phyloP scores from a whole-genome alignment of 2,113 vertebrate species.

The Redunca redunca region DNA sequence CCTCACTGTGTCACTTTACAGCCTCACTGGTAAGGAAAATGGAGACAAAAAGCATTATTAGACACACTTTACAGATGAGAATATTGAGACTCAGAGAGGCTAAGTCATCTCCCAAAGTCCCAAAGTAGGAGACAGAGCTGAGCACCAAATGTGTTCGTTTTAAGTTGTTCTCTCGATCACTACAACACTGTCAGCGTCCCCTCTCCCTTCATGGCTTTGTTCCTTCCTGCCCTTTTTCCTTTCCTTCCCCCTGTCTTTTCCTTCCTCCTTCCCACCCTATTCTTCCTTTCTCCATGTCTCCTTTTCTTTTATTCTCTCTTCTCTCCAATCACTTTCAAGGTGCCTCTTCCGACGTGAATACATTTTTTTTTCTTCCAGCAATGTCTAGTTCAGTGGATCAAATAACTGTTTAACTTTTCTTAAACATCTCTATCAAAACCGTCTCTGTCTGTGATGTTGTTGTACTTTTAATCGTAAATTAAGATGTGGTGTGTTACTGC shows the following conservation, averaged over 20 bases:
- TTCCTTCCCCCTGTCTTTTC: neutral
- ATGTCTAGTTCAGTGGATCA: neutral
- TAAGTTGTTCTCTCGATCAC: neutral
- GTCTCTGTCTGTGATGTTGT: neutral
- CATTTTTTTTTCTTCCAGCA: neutral
- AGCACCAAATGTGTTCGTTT: neutral
- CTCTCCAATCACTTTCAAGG: neutral
- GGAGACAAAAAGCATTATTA: neutral
- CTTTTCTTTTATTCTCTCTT: neutral
- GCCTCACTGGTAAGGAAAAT: neutral
- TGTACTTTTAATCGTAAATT: neutral
- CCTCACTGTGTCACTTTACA: neutral
- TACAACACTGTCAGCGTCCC: accelerated
- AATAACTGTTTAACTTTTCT: neutral
- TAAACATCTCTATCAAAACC: neutral
- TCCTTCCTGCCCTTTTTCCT: neutral
- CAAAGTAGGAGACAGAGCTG: neutral
- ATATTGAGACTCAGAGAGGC: neutral
- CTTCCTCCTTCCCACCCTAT: neutral
- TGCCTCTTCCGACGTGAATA: neutral
- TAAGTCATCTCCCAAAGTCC: neutral
- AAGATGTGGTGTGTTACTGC: neutral
- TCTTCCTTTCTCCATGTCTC: neutral
- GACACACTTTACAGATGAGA: neutral
- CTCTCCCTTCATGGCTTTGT: accelerated